Conservation (phyloP, 1,140 invertebrate species). For the Probaryconus sp. region DNA sequence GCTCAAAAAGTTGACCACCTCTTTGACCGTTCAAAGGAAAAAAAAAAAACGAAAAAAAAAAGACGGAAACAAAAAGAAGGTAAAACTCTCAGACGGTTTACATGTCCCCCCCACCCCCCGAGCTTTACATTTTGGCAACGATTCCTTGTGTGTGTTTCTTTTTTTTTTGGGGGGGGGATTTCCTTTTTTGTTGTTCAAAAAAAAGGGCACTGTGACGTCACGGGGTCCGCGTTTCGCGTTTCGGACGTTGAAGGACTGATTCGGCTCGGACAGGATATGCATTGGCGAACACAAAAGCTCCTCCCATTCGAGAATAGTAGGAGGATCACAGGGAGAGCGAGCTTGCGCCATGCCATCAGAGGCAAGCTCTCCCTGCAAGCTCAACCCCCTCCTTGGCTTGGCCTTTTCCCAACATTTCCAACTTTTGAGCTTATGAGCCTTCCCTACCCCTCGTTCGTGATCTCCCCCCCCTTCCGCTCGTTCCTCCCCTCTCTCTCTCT, state of each 20-base stretch:
- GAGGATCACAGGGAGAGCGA: constrained; percentile 68
- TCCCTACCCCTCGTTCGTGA: constrained; percentile 28
- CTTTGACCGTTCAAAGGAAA: background rate
- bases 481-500: constrained; percentile 4
- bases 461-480: constrained; percentile 17
- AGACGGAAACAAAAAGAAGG: constrained; percentile 1
- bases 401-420: constrained; percentile 68
- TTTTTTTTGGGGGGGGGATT: constrained; percentile 14
- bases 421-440: constrained; percentile 70
- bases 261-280: constrained; percentile 66
- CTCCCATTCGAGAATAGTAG: constrained; percentile 71
- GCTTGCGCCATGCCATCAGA: constrained; percentile 68
- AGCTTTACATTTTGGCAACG: constrained; percentile 31
- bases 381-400: constrained; percentile 73
- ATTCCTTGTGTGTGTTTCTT: background rate
- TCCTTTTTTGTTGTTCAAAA: no score
- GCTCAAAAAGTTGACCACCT: constrained; percentile 6
- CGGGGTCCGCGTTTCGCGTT: constrained; percentile 67
- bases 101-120: constrained; percentile 24
- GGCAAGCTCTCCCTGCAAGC: constrained; percentile 57
- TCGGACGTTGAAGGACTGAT: constrained; percentile 75
- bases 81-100: constrained; percentile 7
- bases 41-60: constrained; percentile 1
- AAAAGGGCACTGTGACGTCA: constrained; percentile 32
- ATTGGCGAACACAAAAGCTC: constrained; percentile 75